These are phyloP conservation scores for Lathamus discolor DNA, from an alignment of 2,113 vertebrate genomes.

Conservation along the genomic window DNA sequence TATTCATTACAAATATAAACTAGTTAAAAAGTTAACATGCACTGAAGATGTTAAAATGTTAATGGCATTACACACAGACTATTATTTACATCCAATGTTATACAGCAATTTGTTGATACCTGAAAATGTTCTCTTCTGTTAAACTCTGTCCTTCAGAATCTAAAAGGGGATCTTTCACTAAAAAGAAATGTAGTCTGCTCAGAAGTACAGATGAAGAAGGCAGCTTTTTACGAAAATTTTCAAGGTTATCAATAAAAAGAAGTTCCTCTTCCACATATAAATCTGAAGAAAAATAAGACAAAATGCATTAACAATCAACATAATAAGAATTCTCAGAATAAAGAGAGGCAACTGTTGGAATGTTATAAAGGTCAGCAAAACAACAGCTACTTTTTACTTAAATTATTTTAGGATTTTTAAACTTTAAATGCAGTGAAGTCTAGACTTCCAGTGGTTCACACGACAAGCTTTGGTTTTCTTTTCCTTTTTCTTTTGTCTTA, in stretches of 20 bases:
- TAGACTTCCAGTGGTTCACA: background rate
- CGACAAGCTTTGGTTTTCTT: background rate
- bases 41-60: background rate
- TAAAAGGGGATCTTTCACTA: conserved; percentile 65
- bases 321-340: background rate
- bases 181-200: conserved; percentile 58
- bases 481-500: background rate
- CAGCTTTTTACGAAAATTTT: conserved; percentile 8
- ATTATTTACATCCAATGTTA: background rate
- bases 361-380: background rate
- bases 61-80: background rate
- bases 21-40: background rate
- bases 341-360: background rate
- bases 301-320: background rate
- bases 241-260: conserved; percentile 57
- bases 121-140: conserved; percentile 55
- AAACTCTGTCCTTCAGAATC: conserved; percentile 52
- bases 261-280: conserved; percentile 69
- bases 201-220: conserved; percentile 43
- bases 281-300: conserved; percentile 61
- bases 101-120: conserved; percentile 51
- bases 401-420: background rate
- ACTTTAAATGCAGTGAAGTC: background rate
- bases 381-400: background rate
- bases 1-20: background rate